Base-by-base conservation (phyloP, 2,113 vertebrate genomes). In the Plotosus lineatus region DNA sequence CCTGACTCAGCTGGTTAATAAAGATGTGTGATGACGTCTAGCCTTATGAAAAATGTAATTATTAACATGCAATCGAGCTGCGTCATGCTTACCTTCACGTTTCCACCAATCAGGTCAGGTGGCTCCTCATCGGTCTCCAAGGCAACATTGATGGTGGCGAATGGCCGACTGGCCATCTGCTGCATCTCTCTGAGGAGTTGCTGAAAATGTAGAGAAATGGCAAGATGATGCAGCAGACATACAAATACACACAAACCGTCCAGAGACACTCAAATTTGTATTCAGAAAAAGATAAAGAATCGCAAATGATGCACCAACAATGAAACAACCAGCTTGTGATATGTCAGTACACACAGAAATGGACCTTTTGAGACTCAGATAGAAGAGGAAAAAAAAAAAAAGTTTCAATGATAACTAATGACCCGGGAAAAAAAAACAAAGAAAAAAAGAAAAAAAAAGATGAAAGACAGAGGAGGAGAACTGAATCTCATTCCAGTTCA, bases 161-260 rank as follows among this genome's bases (percentile, higher is more conserved):
- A 99, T 88, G 98, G 98, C 82, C 98, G 95, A 87, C 98, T 99
- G 80, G 98, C 98, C 98, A 99, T 99, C 95, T 99, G 98, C 85
- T 99, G 98, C 98, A 99, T 99, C 95, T 99, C 98, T 51, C 98
- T 95, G 80, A 99, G 95, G 77, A 99, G 96, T 99, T 99, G 98
- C 98, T 99, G 84, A 82, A 71, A 86, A 89, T 90, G 90, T 77
- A 90, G 79, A 89, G 81, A 82, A 84, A 40, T 85, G 92, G 2
- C 46, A 76, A 73, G 19, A 89, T 90, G 61, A 81, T 75, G 38
- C 74, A 81, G 48, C 36, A 61, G 44, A 53, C 60, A 75, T 63
- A 73, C 61, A 63, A 12, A 79, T 19, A 42, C 55, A 69, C 48
- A 78, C 48, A 83, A n/a, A 31, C 68, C 74, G 75, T 19, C 11